Base-by-base conservation (phyloP, 1,140 invertebrate genomes). In the Goniozus legneri region DNA sequence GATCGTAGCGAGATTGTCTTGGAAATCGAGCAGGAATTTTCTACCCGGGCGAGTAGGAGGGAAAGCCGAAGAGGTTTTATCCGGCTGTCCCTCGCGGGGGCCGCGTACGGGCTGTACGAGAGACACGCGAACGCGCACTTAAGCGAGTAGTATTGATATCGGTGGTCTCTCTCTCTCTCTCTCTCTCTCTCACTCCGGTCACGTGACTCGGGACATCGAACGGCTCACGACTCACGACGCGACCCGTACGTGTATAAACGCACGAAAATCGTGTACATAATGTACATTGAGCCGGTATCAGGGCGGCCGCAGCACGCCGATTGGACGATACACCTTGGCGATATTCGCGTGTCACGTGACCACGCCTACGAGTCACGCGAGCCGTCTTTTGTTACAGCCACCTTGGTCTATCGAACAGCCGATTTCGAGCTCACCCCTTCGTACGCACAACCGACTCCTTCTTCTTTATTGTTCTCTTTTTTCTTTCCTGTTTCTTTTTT, bases 361-460 rank as follows among this genome's bases (percentile, higher is more conserved):
- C 58, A 67, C 65, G 67, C 67, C 67, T 62, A 68, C 67, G 56
- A 62, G 64, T 68, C 67, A 69, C 67, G 67, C 62, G 41, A 69
- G 30, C 45, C 49, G 52, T 63, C 58, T 65, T 51, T 45, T n/a
- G 42, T 45, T 56, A n/a, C n/a, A n/a, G n/a, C n/a, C n/a, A n/a
- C n/a, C n/a, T n/a, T n/a, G n/a, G n/a, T n/a, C n/a, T n/a, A n/a
- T n/a, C n/a, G n/a, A n/a, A n/a, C n/a, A n/a, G n/a, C n/a, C n/a
- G n/a, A n/a, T n/a, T n/a, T n/a, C n/a, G n/a, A n/a, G n/a, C n/a
- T n/a, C n/a, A n/a, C n/a, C n/a, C n/a, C n/a, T n/a, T n/a, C n/a
- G n/a, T n/a, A n/a, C n/a, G n/a, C n/a, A n/a, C n/a, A n/a, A n/a
- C n/a, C n/a, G n/a, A n/a, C n/a, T n/a, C n/a, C n/a, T n/a, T n/a